These are phyloP conservation scores for Trachurus trachurus DNA, from an alignment of 2,797 vertebrate species.

Conservation along the genomic window DNA sequence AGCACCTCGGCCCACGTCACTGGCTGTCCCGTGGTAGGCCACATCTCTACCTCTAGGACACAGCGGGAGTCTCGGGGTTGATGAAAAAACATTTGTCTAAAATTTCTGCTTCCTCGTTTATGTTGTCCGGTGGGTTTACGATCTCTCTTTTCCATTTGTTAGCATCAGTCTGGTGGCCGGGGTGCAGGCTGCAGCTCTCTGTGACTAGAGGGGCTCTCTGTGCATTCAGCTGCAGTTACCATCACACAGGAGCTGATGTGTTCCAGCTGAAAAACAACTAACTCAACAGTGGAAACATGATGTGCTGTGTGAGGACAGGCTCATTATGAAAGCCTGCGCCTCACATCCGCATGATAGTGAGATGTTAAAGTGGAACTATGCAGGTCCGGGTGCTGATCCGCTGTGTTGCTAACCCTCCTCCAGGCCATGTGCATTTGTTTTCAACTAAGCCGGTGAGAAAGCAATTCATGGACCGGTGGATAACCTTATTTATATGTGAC, in stretches of 20 bases:
- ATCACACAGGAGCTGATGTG: neutral
- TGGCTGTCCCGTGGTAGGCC: slow-evolving; percentile 62
- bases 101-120: slow-evolving; percentile 1
- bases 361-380: too few relatives aligned
- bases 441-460: too few relatives aligned
- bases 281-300: neutral
- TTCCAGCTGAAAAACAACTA: neutral
- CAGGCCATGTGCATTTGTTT: too few relatives aligned
- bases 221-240: neutral
- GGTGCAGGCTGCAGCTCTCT: neutral
- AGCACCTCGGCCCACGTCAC: slow-evolving; percentile 48
- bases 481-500: too few relatives aligned
- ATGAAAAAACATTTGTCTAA: neutral
- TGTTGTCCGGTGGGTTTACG: neutral
- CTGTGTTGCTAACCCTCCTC: too few relatives aligned
- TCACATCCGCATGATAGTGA: neutral
- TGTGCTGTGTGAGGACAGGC: neutral
- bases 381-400: too few relatives aligned
- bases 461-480: too few relatives aligned
- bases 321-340: neutral
- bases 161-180: neutral
- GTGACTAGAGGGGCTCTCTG: neutral
- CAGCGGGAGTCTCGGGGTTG: neutral
- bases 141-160: neutral
- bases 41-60: slow-evolving; percentile 60